Evolutionary conservation across 2,113 vertebrate species (phyloP), one percentile per base, ranked within the genome.

Genomic region (Limnothrissa miodon): DNA sequence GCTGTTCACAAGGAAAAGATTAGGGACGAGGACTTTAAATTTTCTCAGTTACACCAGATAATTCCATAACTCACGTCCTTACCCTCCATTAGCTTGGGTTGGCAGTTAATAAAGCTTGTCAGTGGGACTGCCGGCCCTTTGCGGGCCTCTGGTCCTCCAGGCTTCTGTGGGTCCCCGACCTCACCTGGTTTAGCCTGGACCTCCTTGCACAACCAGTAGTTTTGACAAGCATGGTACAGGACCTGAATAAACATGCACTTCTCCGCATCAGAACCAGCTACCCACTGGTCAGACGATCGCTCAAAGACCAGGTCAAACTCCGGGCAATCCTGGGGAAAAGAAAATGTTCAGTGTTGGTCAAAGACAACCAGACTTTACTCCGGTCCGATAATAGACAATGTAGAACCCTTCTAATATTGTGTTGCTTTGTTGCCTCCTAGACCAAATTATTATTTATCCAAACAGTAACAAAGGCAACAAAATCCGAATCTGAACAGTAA

Each of bases 291-390:
- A 91, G 94, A 93, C 6, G 94, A 86, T 82, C 96, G 97, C 92
- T 99, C 96, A 93, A 99, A 99, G 15, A 96, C 89, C 87, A 99
- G 91, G 90, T 98, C 97, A 79, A 99, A 99, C 90, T 98, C 98
- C 53, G 97, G 95, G 56, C 93, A 96, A 89, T 99, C 98, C 98
- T 99, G 87, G 78, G 81, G 39, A 82, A 29, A 29, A 45, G n/a
- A 53, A 88, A 87, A 13, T 17, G 29, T 36, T 74, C 13, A 36
- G 3, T 42, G 39, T 66, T 15, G 59, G 9, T 59, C 45, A n/a
- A 44, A 83, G 23, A n/a, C 23, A n/a, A 33, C 10, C 25, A 36
- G 11, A 1, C 2, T 17, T 74, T 36, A 9, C 0, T 36, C 5
- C 11, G 13, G 33, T 29, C 33, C 2, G 25, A 74, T 21, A 53